phyloP scores from a whole-genome alignment of 2,113 vertebrate species.

The Actenoides hombroni region DNA sequence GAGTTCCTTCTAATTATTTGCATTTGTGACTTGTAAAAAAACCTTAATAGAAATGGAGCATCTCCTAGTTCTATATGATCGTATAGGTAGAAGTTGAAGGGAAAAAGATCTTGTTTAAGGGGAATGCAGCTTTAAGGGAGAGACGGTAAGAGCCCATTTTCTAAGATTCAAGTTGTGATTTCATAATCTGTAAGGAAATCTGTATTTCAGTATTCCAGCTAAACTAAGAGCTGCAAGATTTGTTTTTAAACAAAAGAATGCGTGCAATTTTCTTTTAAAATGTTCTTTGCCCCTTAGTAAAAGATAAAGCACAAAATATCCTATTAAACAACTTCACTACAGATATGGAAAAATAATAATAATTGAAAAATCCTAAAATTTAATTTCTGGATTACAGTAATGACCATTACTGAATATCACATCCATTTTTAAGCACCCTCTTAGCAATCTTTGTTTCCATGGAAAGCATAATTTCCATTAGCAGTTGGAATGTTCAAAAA shows the following conservation, averaged over 20 bases:
- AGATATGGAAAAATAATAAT: background rate
- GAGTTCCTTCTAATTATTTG: constrained; percentile 67
- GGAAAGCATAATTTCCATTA: constrained; percentile 39
- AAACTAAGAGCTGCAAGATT: background rate
- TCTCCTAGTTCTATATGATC: background rate
- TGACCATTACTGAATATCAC: background rate
- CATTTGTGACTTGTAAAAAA: background rate
- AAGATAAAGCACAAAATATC: background rate
- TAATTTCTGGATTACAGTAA: constrained; percentile 1
- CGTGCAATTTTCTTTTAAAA: background rate
- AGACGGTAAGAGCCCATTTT: background rate
- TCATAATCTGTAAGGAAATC: constrained; percentile 20
- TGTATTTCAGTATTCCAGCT: constrained; percentile 13
- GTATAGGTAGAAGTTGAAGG: background rate
- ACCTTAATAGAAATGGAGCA: background rate
- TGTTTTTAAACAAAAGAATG: constrained; percentile 19
- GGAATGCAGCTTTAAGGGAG: constrained; percentile 18
- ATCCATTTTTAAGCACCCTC: constrained; percentile 12
- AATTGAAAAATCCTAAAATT: background rate
- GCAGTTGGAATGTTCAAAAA: constrained; percentile 26
- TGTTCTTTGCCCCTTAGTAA: background rate
- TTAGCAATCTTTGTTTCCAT: constrained; percentile 54
- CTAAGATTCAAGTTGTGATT: constrained; percentile 44
- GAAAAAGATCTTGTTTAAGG: background rate
- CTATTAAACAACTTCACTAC: constrained; percentile 17